Conservation (phyloP, 2,113 vertebrate species). For the Opisthocomus hoazin region DNA sequence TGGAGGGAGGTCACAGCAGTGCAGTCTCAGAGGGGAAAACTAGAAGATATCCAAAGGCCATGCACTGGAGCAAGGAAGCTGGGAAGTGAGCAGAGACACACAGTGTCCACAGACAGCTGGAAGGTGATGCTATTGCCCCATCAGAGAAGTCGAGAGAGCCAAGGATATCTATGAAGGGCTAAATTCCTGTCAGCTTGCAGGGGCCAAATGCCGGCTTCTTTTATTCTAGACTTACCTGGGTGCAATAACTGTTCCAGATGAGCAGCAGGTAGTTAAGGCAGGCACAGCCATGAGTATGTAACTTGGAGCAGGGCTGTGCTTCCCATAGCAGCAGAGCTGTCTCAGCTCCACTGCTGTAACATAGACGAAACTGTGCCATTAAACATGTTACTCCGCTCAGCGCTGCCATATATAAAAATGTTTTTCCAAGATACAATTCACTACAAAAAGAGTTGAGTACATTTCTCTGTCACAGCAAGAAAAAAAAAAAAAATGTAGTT, state of each 20-base stretch:
- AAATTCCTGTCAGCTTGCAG: neutral
- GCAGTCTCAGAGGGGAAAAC: neutral
- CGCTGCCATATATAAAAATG: conserved; percentile 24
- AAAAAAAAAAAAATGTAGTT: neutral
- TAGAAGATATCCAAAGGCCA: neutral
- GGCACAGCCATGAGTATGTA: neutral
- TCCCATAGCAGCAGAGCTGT: neutral
- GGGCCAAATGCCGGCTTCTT: neutral
- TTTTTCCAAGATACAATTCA: conserved; percentile 22
- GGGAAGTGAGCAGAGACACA: neutral
- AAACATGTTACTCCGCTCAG: neutral
- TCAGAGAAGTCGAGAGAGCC: neutral
- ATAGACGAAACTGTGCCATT: conserved; percentile 12
- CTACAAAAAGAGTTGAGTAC: neutral
- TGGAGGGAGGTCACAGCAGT: neutral
- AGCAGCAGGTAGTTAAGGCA: neutral
- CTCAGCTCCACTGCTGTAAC: neutral
- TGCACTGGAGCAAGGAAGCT: neutral
- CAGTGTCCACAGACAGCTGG: neutral
- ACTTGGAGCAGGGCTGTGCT: neutral
- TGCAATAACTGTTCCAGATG: neutral
- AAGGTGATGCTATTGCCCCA: neutral
- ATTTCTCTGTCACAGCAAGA: conserved; percentile 18
- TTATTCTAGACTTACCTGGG: neutral
- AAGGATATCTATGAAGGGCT: neutral